phyloP scores from a whole-genome alignment of 92 coral and sea anemone genomes.

The Umimayanthus kanabou region DNA sequence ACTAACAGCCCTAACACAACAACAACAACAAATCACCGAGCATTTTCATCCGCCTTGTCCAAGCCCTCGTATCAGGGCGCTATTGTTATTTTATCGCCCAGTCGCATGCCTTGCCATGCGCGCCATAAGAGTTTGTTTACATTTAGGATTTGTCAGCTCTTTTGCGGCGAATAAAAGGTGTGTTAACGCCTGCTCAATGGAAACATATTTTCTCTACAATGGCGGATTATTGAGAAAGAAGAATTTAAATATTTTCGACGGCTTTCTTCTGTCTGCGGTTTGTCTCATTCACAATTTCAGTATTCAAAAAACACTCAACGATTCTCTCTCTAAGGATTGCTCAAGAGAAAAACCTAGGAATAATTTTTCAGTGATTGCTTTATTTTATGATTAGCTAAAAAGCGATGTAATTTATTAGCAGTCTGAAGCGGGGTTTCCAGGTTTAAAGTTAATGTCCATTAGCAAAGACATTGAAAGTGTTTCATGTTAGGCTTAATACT shows the following conservation, averaged over 20 bases:
- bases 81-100: slow-evolving; percentile 20
- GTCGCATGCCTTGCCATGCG: slow-evolving; percentile 23
- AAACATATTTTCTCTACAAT: slow-evolving; percentile 5
- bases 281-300: not conserved
- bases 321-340: not conserved
- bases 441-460: not conserved
- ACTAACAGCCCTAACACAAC: not conserved
- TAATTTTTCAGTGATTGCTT: not conserved
- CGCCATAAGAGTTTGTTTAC: slow-evolving; percentile 18
- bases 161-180: slow-evolving; percentile 7
- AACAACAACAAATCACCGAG: not conserved
- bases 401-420: not conserved
- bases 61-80: not conserved
- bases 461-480: not conserved
- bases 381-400: too few relatives aligned
- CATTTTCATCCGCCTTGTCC: not conserved
- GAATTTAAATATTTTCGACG: not conserved
- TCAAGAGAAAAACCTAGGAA: not conserved
- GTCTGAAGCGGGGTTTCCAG: not conserved
- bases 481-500: not conserved
- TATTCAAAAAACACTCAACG: too few relatives aligned
- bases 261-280: not conserved
- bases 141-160: not conserved
- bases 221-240: slow-evolving; percentile 9
- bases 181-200: slow-evolving; percentile 8